These are phyloP conservation scores for Halcyon senegalensis DNA, from an alignment of 2,113 vertebrate species.

Conservation along the genomic window DNA sequence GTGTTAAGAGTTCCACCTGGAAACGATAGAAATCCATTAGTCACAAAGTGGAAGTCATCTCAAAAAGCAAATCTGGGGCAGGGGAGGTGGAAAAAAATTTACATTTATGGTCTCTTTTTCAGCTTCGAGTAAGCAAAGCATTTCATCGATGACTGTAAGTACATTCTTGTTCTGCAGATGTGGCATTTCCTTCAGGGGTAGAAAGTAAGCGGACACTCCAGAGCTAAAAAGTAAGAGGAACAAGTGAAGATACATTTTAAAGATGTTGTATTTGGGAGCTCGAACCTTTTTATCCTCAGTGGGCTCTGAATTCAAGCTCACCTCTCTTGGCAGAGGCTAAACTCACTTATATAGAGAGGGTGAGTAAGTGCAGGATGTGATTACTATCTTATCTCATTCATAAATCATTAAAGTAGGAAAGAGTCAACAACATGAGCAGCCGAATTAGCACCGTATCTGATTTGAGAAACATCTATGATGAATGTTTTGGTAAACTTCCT, in stretches of 20 bases:
- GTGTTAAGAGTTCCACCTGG: fast-evolving
- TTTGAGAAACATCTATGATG: neutral
- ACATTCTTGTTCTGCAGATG: neutral
- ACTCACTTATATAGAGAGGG: slow-evolving; percentile 12
- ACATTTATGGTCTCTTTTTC: fast-evolving
- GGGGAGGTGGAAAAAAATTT: neutral
- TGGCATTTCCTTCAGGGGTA: neutral
- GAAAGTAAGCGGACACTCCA: neutral
- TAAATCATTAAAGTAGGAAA: neutral
- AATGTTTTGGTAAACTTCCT: neutral
- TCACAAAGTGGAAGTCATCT: neutral
- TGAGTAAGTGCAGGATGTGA: slow-evolving; percentile 7
- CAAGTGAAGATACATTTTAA: neutral
- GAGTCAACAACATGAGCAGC: neutral
- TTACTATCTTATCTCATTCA: slow-evolving; percentile 34
- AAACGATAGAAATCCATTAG: neutral
- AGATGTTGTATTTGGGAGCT: neutral
- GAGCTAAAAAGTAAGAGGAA: neutral
- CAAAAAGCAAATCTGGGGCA: neutral
- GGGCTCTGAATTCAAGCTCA: neutral
- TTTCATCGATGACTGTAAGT: neutral
- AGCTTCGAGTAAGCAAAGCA: neutral
- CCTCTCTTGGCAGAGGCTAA: neutral
- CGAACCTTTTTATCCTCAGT: neutral
- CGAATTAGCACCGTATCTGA: neutral